phyloP scores from a whole-genome alignment of 1,140 invertebrate species.

The Trissolcus basalis region DNA sequence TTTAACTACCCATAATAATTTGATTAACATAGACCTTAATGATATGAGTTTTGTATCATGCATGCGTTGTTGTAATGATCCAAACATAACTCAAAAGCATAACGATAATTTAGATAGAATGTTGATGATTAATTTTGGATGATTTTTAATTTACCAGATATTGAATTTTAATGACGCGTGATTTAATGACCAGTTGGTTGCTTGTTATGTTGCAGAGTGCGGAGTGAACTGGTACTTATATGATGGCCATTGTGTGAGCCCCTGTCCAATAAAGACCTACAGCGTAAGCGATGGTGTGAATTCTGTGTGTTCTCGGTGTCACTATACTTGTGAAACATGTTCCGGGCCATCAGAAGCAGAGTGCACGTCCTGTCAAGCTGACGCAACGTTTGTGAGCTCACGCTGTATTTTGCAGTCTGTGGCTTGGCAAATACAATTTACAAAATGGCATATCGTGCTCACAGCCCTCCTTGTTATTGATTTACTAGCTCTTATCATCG shows the following conservation, averaged over 20 bases:
- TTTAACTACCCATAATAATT: no score
- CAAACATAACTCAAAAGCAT: background rate
- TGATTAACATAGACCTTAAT: no score
- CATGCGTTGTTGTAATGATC: background rate
- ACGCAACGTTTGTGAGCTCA: constrained; percentile 55
- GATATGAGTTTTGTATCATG: background rate
- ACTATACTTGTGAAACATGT: constrained; percentile 64
- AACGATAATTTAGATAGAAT: no score
- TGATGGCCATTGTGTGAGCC: constrained; percentile 39
- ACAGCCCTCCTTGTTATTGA: constrained; percentile 55
- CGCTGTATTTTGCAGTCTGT: constrained; percentile 63
- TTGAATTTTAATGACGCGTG: background rate
- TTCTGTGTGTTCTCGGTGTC: constrained; percentile 61
- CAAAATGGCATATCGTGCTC: constrained; percentile 62
- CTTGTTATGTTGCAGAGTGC: constrained; percentile 51
- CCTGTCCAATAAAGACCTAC: constrained; percentile 60
- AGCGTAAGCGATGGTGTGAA: constrained; percentile 38
- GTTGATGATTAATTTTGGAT: no score
- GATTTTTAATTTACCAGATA: no score
- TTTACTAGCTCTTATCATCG: constrained; percentile 38
- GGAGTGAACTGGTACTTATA: constrained; percentile 48
- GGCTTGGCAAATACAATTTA: constrained; percentile 60
- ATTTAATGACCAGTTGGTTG: constrained; percentile 1
- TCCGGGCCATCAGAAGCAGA: constrained; percentile 62
- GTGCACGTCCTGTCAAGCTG: constrained; percentile 62